Base-by-base conservation (phyloP, 2,113 vertebrate species). In the Dinomys branickii region DNA sequence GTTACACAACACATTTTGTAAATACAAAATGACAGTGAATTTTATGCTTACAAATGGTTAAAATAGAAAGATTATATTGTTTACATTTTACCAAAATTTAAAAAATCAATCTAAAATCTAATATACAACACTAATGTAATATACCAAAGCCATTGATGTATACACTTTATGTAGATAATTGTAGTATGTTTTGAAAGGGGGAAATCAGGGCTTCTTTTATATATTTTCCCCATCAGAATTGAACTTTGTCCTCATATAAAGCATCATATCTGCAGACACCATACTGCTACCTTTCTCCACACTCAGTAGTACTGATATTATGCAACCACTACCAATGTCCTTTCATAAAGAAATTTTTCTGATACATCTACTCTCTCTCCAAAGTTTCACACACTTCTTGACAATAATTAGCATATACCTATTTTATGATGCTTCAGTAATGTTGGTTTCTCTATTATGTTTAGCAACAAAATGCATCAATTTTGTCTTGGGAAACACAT, bases 401-500 rank as follows among this genome's bases (percentile, higher is more conserved):
- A 78, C 65, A 50, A 38, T 33, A 77, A 22, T 54, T 1, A 10
- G 56, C 22, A 12, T 30, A 33, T 28, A 47, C 33, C 26, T 87
- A 30, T 69, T 94, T 92, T 50, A 65, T 83, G 71, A 84, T 73
- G 26, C 12, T 38, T 93, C 44, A 58, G 38, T 92, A 69, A 54
- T 85, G 56, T 59, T 83, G 78, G 38, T 77, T 95, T 91, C 54
- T 92, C 61, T 20, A 67, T 95, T 75, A 80, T n/a, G 22, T 91
- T 90, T 63, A 95, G 69, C 63, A 82, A 96, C 38, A 96, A 75
- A 85, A 91, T 85, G 38, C 0, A 71, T 91, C 88, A 88, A 17
- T 78, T 86, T 88, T 89, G 65, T 80, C 61, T 73, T 84, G 80
- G 47, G 69, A 95, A 95, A 44, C 69, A 82, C 24, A 95, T 95